A percentile compares a stretch with the other conserved stretches of the same genome.
phyloP scores from a whole-genome alignment of 1,140 invertebrate genomes.

The Lordiphosa stackelbergi region DNA sequence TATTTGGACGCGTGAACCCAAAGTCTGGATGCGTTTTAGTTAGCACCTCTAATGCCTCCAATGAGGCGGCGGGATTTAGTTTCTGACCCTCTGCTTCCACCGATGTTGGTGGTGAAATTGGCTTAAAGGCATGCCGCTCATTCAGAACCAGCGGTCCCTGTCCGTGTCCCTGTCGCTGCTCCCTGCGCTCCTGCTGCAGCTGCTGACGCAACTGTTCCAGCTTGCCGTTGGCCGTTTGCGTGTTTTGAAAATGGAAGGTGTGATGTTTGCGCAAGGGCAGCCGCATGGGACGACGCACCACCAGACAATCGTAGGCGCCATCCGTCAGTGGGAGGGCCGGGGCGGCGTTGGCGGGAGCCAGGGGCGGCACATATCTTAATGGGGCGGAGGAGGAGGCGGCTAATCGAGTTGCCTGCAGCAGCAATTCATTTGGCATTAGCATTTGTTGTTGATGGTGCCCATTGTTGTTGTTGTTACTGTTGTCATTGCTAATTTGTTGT shows the following conservation, averaged over 20 bases:
- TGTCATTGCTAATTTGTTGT: conserved; percentile 30
- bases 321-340: conserved; percentile 75
- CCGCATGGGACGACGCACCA: conserved; percentile 68
- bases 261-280: conserved; percentile 83
- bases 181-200: conserved; percentile 42
- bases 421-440: conserved; percentile 55
- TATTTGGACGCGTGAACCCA: conserved; percentile 41
- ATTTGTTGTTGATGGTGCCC: conserved; percentile 59
- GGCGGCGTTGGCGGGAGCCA: conserved; percentile 62
- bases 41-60: conserved; percentile 64
- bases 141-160: conserved; percentile 45
- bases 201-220: conserved; percentile 53
- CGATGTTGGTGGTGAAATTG: conserved; percentile 58
- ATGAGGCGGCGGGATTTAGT: conserved; percentile 64
- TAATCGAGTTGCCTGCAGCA: conserved; percentile 41
- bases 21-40: conserved; percentile 64
- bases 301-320: conserved; percentile 47
- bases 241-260: conserved; percentile 83
- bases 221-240: conserved; percentile 70
- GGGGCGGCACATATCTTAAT: conserved; percentile 62
- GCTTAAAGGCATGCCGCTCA: conserved; percentile 70
- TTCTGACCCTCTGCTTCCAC: conserved; percentile 6
- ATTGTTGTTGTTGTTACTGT: conserved; percentile 26
- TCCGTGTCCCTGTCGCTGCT: conserved; percentile 25
- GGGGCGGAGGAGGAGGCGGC: conserved; percentile 10